These are phyloP conservation scores for Callorhinus ursinus DNA, from an alignment of 2,113 vertebrate genomes.

Conservation along the genomic window DNA sequence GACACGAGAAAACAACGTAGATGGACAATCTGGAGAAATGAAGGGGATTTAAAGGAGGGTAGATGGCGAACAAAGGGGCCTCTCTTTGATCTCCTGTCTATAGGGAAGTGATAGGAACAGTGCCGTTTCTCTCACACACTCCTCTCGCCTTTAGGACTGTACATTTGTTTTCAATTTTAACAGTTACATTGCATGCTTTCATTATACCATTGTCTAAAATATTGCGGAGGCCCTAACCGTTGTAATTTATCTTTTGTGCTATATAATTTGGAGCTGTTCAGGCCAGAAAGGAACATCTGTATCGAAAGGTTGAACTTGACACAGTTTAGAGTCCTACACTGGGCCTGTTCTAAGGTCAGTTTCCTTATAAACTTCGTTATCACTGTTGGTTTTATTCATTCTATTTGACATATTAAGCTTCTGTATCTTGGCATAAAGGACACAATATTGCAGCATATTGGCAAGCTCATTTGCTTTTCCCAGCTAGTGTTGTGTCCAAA, in stretches of 20 bases:
- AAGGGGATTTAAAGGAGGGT: conserved; percentile 54
- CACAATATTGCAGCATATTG: conserved; percentile 99
- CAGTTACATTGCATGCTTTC: conserved; percentile 83
- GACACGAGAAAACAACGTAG: not conserved
- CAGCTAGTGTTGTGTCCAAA: conserved; percentile 96
- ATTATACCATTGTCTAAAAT: conserved; percentile 86
- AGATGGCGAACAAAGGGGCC: conserved; percentile 76
- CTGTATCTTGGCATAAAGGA: conserved; percentile 97
- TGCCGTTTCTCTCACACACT: conserved; percentile 65
- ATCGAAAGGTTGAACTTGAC: conserved; percentile 77
- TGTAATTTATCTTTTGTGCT: conserved; percentile 89
- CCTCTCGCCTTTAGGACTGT: conserved; percentile 66
- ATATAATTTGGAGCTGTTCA: conserved; percentile 83
- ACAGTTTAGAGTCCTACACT: conserved; percentile 81
- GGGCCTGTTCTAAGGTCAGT: conserved; percentile 86
- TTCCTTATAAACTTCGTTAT: conserved; percentile 88
- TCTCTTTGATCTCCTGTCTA: conserved; percentile 84
- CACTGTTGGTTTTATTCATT: conserved; percentile 93
- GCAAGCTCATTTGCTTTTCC: conserved; percentile 98
- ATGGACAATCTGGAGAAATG: conserved; percentile 17
- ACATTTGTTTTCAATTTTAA: conserved; percentile 88
- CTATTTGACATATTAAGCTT: conserved; percentile 97
- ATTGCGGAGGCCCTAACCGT: conserved; percentile 77
- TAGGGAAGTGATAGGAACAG: conserved; percentile 72
- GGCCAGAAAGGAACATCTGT: conserved; percentile 88